Evolutionary conservation across 2,888 invertebrate genomes (phyloP).

Genomic region (Tricholauxania praeusta): DNA sequence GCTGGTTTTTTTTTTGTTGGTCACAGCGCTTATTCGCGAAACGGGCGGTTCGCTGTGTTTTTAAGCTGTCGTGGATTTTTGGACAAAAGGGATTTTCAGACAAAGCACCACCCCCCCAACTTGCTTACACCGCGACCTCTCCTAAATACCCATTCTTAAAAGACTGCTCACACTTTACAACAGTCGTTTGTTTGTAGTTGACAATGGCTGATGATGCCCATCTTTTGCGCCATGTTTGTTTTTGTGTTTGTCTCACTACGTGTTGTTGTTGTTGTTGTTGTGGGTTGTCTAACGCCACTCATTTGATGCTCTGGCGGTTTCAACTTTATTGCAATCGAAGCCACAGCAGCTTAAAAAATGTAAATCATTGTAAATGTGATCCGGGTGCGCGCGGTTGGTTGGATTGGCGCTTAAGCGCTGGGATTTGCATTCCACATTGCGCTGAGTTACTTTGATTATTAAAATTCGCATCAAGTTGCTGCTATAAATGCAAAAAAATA

Average conservation of each 20-base stretch:
- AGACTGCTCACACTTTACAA: no score
- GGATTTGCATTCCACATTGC: slow-evolving; percentile 48
- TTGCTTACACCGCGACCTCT: no score
- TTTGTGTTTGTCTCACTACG: slow-evolving; percentile 12
- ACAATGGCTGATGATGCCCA: slow-evolving; percentile 13
- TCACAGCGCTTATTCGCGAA: slow-evolving; percentile 24
- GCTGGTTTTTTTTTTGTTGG: slow-evolving; percentile 30
- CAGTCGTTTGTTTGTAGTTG: neutral
- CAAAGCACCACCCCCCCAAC: neutral
- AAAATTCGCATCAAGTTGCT: neutral
- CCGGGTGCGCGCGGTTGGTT: slow-evolving; percentile 50
- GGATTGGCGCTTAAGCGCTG: slow-evolving; percentile 52
- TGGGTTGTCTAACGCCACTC: slow-evolving; percentile 43
- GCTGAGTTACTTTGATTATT: slow-evolving; percentile 16
- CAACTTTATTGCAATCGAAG: slow-evolving; percentile 48
- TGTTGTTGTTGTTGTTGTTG: neutral
- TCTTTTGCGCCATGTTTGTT: slow-evolving; percentile 28
- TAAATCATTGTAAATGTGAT: slow-evolving; percentile 60
- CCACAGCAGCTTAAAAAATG: slow-evolving; percentile 58
- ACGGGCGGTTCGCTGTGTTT: slow-evolving; percentile 35
- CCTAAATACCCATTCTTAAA: no score
- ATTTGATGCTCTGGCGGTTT: slow-evolving; percentile 50
- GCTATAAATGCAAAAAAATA: neutral
- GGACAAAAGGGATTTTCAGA: slow-evolving; percentile 44
- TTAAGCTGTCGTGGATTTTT: slow-evolving; percentile 48